Conservation (phyloP, 2,888 invertebrate genomes). For the Mactromeris polynyma region DNA sequence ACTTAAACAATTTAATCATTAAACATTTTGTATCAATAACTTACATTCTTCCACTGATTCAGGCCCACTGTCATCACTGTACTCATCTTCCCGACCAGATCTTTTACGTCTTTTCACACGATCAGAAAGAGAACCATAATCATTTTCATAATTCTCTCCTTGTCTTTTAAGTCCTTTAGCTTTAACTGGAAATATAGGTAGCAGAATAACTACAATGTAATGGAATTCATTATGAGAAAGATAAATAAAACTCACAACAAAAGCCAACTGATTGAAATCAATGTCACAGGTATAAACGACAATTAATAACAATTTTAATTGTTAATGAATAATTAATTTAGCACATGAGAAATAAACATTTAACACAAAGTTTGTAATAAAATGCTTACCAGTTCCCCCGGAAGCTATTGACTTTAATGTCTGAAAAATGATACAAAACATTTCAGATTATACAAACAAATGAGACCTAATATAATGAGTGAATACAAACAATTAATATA, state of each 20-base stretch:
- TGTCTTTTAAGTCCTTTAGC: constrained; percentile 69
- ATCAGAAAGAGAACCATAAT: constrained; percentile 46
- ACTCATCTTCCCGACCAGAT: constrained; percentile 37
- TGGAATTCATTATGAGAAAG: no score
- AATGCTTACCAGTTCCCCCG: constrained; percentile 77
- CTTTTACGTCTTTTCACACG: constrained; percentile 36
- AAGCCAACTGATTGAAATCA: not conserved
- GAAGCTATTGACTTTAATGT: constrained; percentile 78
- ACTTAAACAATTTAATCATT: no score
- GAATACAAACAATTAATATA: not conserved
- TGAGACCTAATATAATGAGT: not conserved
- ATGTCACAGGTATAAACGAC: not conserved
- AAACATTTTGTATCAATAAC: no score
- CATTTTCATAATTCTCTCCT: constrained; percentile 39
- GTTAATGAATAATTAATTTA: no score
- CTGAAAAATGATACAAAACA: constrained; percentile 66
- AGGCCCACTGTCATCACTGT: constrained; percentile 60
- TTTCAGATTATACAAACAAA: not conserved
- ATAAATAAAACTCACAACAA: no score
- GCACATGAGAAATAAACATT: not conserved
- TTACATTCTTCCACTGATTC: constrained; percentile 63
- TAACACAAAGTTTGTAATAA: not conserved
- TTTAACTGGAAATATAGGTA: constrained; percentile 74
- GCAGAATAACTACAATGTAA: not conserved
- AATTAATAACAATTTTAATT: no score